These are phyloP conservation scores for Sipha maydis DNA, from an alignment of 2,888 invertebrate species.

Conservation along the genomic window DNA sequence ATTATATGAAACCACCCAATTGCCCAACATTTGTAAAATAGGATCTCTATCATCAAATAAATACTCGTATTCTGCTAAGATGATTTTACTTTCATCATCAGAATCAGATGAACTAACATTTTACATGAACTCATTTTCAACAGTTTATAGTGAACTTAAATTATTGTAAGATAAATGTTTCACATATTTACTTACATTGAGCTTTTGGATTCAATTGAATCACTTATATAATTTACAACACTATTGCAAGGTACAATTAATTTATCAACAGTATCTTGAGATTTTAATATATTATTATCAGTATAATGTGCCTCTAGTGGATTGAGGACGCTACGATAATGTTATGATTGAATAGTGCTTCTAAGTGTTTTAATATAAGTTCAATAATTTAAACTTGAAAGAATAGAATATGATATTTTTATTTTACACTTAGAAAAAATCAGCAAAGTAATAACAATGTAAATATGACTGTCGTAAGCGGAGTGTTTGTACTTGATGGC, in stretches of 20 bases:
- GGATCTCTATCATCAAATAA: not conserved
- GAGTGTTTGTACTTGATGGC: no score
- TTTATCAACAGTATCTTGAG: not conserved
- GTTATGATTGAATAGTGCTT: no score
- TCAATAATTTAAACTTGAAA: no score
- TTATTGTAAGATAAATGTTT: not conserved
- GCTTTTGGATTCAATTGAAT: not conserved
- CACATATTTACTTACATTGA: not conserved
- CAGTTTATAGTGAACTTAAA: not conserved
- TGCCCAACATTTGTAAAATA: no score
- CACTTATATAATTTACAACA: constrained; percentile 14
- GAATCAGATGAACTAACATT: not conserved
- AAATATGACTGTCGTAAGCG: no score
- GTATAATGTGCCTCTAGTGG: no score
- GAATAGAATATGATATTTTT: no score
- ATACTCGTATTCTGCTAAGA: not conserved
- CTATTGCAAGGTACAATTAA: not conserved
- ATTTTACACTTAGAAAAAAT: no score
- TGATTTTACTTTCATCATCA: not conserved
- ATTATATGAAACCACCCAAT: not conserved
- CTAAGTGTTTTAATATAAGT: no score
- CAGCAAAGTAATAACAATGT: no score
- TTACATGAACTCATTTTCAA: not conserved
- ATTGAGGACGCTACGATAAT: no score
- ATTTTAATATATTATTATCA: not conserved